phyloP scores from a whole-genome alignment of 2,113 vertebrate genomes.

The Bubo bubo region DNA sequence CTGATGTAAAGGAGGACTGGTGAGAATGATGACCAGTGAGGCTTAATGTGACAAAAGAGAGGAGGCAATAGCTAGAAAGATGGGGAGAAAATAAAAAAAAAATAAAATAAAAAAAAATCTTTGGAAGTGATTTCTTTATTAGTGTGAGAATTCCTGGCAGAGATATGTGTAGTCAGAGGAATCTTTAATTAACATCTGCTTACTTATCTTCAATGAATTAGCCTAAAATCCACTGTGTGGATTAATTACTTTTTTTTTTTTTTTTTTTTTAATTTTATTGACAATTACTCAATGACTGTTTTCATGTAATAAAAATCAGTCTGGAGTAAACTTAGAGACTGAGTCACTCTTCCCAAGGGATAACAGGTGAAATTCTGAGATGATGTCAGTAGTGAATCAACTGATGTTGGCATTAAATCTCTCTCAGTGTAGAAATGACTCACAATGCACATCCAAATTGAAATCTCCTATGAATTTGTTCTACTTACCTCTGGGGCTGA shows the following conservation, averaged over 20 bases:
- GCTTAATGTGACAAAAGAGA: neutral
- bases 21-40: neutral
- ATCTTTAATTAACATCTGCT: slow-evolving; percentile 9
- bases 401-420: slow-evolving; percentile 4
- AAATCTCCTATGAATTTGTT: slow-evolving; percentile 10
- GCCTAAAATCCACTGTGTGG: neutral
- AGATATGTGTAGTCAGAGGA: neutral
- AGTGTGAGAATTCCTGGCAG: neutral
- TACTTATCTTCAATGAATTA: neutral
- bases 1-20: neutral
- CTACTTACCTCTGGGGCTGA: neutral
- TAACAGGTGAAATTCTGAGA: slow-evolving; percentile 6
- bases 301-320: slow-evolving; percentile 12
- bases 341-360: neutral
- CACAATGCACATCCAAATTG: neutral
- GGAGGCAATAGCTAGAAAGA: neutral
- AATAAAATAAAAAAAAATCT: neutral
- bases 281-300: neutral
- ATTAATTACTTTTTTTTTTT: neutral
- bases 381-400: slow-evolving; percentile 17
- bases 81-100: too few relatives aligned
- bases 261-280: neutral
- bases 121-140: neutral
- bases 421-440: neutral
- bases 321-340: neutral